Evolutionary conservation across 1,140 invertebrate genomes (phyloP).

Genomic region (Latrodectus geometricus): DNA sequence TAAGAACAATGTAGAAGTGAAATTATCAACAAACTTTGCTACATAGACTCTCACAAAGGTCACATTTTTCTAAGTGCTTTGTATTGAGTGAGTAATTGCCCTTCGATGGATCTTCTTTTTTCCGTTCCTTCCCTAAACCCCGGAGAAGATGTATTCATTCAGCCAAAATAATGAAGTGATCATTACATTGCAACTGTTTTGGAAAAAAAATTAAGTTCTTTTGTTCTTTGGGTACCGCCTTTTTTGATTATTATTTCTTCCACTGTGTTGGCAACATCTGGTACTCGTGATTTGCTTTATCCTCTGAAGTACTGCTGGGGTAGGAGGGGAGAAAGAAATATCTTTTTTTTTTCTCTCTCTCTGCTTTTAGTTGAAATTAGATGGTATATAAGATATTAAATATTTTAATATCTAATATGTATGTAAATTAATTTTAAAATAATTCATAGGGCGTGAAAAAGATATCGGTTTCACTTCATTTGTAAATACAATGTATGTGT

Average conservation of each 20-base stretch:
- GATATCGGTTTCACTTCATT: too few species aligned
- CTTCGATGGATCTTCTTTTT: neutral
- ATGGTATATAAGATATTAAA: neutral
- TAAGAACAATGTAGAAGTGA: neutral
- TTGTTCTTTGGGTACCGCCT: neutral
- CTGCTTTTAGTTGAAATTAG: neutral
- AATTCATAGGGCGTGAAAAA: neutral
- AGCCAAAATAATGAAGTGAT: neutral
- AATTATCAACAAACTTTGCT: neutral
- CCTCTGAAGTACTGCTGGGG: neutral
- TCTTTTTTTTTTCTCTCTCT: neutral
- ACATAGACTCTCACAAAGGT: neutral
- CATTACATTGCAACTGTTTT: neutral
- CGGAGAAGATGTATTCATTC: neutral
- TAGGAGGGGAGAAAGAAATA: neutral
- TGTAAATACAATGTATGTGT: too few species aligned
- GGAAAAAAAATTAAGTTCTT: neutral
- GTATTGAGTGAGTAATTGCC: neutral
- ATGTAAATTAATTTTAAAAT: neutral
- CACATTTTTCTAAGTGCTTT: neutral
- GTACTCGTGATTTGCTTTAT: neutral
- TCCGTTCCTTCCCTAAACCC: neutral
- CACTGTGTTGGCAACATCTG: neutral
- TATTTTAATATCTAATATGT: neutral
- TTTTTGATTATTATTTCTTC: neutral